These are phyloP conservation scores for Drosophila mayri DNA, from an alignment of 1,140 invertebrate genomes.

Conservation along the genomic window DNA sequence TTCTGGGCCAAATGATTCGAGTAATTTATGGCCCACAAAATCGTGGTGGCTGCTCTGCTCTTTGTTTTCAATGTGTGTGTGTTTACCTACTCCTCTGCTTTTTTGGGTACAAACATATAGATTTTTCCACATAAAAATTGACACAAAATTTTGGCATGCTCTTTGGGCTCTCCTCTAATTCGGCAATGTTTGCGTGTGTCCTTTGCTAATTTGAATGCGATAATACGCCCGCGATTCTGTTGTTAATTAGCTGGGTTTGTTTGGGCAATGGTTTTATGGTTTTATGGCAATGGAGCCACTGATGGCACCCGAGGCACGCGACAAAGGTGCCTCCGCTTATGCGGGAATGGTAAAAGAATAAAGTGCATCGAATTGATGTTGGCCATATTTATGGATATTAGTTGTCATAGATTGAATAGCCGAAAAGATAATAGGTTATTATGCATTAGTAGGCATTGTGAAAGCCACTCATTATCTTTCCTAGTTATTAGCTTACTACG, in stretches of 20 bases:
- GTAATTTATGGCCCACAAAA: slow-evolving; percentile 78
- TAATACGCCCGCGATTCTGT: slow-evolving; percentile 72
- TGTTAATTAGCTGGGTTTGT: slow-evolving; percentile 76
- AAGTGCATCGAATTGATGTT: slow-evolving; percentile 24
- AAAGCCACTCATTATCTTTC: background rate
- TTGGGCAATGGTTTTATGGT: slow-evolving; percentile 57
- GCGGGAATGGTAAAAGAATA: slow-evolving; percentile 31
- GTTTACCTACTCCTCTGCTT: slow-evolving; percentile 36
- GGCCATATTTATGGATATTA: slow-evolving; percentile 7
- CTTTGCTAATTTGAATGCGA: slow-evolving; percentile 69
- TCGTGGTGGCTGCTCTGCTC: slow-evolving; percentile 41
- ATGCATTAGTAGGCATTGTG: background rate
- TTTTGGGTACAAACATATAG: slow-evolving; percentile 38
- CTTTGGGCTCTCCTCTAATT: slow-evolving; percentile 17
- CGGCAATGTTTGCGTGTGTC: slow-evolving; percentile 34
- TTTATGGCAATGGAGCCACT: slow-evolving; percentile 20
- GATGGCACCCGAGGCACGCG: slow-evolving; percentile 46
- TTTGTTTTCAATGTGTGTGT: slow-evolving; percentile 9
- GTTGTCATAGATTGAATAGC: background rate
- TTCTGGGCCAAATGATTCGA: slow-evolving; percentile 77
- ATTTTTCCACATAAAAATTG: slow-evolving; percentile 46
- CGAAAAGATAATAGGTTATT: background rate
- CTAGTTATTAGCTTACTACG: background rate
- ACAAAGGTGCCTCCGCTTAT: slow-evolving; percentile 43
- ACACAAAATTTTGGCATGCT: slow-evolving; percentile 37